Percentiles rank a stretch among this genome's conserved stretches.
Conservation (phyloP, 2,113 vertebrate species). For the Budorcas taxicolor region DNA sequence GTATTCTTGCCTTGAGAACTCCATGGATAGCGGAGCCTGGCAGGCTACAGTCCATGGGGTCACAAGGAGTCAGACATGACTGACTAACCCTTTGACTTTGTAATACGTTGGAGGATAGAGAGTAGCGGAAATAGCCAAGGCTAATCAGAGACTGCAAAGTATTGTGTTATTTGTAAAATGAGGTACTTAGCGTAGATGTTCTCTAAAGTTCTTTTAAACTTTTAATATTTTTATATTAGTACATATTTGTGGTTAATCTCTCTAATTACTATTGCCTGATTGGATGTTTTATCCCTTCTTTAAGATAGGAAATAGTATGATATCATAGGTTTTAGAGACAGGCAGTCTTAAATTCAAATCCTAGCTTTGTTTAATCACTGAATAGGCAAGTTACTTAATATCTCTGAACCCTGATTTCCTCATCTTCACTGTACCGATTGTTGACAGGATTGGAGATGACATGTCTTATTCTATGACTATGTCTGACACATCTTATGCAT, state of each 20-base stretch:
- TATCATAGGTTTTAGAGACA: not conserved
- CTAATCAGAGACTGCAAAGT: not conserved
- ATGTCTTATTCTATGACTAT: not conserved
- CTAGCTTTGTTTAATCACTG: not conserved
- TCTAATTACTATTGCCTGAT: not conserved
- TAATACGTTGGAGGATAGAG: not conserved
- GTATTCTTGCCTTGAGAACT: not conserved
- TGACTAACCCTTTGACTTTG: not conserved
- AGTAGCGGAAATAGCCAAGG: not conserved
- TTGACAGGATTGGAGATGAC: not conserved
- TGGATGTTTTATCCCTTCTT: not conserved
- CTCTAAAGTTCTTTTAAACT: constrained; percentile 19
- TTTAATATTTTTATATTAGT: not conserved
- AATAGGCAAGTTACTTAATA: not conserved
- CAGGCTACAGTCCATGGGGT: not conserved
- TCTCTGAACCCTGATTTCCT: not conserved
- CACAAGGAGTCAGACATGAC: not conserved
- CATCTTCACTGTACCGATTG: not conserved
- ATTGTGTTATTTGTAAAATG: not conserved
- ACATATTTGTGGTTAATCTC: not conserved
- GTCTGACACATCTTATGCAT: not conserved
- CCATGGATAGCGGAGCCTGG: not conserved
- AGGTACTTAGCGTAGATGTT: not conserved
- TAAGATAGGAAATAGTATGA: not conserved
- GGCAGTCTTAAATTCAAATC: not conserved